Evolutionary conservation across 1,140 invertebrate species (phyloP), one percentile per base, ranked within the genome.

Genomic region (Meloidogyne floridensis): DNA sequence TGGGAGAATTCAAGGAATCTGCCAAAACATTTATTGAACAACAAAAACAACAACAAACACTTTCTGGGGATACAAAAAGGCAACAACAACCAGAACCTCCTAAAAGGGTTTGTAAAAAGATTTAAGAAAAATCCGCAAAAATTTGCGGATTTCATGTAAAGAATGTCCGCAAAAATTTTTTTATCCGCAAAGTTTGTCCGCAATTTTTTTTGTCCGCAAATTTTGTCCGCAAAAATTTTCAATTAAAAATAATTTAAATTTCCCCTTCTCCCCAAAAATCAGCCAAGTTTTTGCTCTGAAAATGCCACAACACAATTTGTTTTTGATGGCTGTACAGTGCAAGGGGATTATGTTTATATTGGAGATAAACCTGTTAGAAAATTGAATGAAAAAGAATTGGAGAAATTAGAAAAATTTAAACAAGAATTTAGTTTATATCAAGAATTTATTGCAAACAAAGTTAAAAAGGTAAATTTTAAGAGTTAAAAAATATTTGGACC

Each of bases 251-350:
- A 10, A 20, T 75, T 11, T 20, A 3, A 9, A 18, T 10, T 11
- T 51, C n/a, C 18, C 11, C 13, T 72, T 79, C 15, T 13, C 15
- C 59, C 5, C n/a, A n/a, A 65, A 65, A 59, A 59, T 32, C 32
- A 77, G 75, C 82, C 82, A 53, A 80, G 74, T 43, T 83, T 83
- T 80, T 83, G 82, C 65, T 84, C 83, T 13, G 83, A 88, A 59
- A 89, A 87, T 47, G 85, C 87, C 54, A 90, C 88, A 9, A 88
- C 87, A n/a, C 87, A 88, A 80, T 88, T 90, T 82, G 85, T 89
- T 75, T 88, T 88, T 71, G 84, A 85, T 75, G 84, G 84, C 20
- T 85, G 82, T 59, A 88, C 80, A 72, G 83, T 88, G 20, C 87
- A 88, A 76, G 82, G 82, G 47, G 87, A 90, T 81, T 87, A 84